phyloP scores from a whole-genome alignment of 2,797 vertebrate species.

The Tiaroga cobitis region DNA sequence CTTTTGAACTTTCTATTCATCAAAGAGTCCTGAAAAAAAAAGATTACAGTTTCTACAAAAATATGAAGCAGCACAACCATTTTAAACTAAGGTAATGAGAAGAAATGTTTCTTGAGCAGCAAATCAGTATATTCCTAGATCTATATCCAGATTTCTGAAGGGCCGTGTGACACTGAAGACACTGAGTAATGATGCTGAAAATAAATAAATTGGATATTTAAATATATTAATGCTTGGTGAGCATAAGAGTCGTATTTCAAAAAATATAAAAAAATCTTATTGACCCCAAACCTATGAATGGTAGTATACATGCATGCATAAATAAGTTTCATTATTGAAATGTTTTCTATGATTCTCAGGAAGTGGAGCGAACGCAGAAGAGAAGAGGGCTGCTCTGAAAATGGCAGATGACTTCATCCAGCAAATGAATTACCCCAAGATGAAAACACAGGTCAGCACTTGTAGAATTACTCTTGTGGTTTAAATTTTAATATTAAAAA shows the following conservation, averaged over 20 bases:
- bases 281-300: background rate
- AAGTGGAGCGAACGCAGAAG: constrained; percentile 86
- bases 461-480: background rate
- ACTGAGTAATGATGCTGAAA: background rate
- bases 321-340: background rate
- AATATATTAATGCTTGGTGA: background rate
- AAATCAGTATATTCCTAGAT: background rate
- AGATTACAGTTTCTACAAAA: background rate
- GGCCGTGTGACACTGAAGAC: background rate
- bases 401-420: constrained; percentile 94
- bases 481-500: background rate
- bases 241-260: background rate
- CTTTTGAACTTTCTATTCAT: background rate
- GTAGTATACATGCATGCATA: background rate
- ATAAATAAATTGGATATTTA: background rate
- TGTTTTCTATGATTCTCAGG: constrained; percentile 73
- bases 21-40: background rate
- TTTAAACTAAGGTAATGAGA: background rate
- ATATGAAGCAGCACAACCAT: background rate
- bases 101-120: background rate
- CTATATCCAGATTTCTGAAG: background rate
- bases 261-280: background rate
- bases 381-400: constrained; percentile 88
- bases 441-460: constrained; percentile 89
- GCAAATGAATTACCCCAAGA: constrained; percentile 90